Base-by-base conservation (phyloP, 2,888 invertebrate genomes). In the Drosophila lacicola region DNA sequence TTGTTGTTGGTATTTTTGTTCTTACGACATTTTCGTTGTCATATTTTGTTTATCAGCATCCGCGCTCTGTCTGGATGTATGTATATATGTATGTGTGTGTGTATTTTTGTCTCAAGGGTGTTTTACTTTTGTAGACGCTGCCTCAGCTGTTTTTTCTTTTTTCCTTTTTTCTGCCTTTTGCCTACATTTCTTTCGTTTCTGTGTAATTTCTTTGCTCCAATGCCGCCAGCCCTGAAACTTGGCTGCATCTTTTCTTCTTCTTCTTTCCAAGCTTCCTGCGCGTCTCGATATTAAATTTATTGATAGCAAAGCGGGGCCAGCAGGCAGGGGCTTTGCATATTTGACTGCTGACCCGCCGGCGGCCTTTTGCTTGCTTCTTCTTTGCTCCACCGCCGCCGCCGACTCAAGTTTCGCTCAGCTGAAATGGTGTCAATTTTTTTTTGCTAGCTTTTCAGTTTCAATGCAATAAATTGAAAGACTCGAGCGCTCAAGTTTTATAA, bases 81-180 rank as follows among this genome's bases (percentile, higher is more conserved):
- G n/a, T 37, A 9, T 41, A 11, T 46, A 13, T 36, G 13, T 45
- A 13, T 60, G 17, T 50, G 8, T 44, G 37, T 41, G 4, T 61
- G 47, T 33, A 47, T 45, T 72, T 70, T 73, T 75, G 90, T 84
- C 88, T 88, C 84, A 82, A 90, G 90, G 85, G 90, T 89, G 80
- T 77, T 80, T 70, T 66, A 64, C 50, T 49, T 34, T 58, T 45
- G 44, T 41, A 29, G 60, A 58, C 64, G 14, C 25, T 37, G 17
- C 57, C 39, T 5, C 33, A 13, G 11, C 21, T 62, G 29, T 37
- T 39, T 21, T 19, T 55, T 21, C 14, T 51, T 51, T 34, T 34
- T 25, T 8, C 14, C 33, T 8, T 19, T 34, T 49, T 25, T 39
- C 37, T 37, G 5, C 37, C 41, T 5, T 53, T 41, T 10, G n/a